Conservation (phyloP, 2,113 vertebrate genomes). For the Corythoichthys haematopterus region DNA sequence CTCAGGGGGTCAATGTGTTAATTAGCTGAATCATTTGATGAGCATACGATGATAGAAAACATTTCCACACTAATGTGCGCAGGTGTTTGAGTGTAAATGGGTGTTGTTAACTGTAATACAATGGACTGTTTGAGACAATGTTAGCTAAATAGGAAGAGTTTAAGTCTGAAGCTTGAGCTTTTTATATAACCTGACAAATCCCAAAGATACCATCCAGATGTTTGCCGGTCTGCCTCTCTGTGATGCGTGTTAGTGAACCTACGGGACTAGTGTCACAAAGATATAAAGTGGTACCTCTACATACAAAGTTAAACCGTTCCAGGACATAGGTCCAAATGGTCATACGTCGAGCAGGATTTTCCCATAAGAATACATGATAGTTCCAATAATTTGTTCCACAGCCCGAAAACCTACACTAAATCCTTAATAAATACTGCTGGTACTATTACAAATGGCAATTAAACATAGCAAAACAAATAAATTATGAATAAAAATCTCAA, state of each 20-base stretch:
- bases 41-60: constrained; percentile 14
- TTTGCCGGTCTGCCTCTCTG: constrained; percentile 33
- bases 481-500: too few species aligned
- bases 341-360: too few species aligned
- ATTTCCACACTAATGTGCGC: constrained; percentile 15
- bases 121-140: too few species aligned
- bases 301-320: too few species aligned
- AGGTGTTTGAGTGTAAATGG: constrained; percentile 1
- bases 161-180: constrained; percentile 54
- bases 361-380: too few species aligned
- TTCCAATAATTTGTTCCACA: too few species aligned
- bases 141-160: constrained; percentile 45
- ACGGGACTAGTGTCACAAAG: not conserved
- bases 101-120: constrained; percentile 23
- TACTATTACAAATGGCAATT: too few species aligned
- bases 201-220: constrained; percentile 46
- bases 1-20: constrained; percentile 31
- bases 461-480: too few species aligned
- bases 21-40: constrained; percentile 24
- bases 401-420: too few species aligned
- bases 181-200: constrained; percentile 61
- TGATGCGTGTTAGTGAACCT: constrained; percentile 24
- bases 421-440: too few species aligned
- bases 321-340: too few species aligned
- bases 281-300: too few species aligned